These are phyloP conservation scores for Octodon degus DNA, from an alignment of 2,113 vertebrate genomes.

Conservation along the genomic window DNA sequence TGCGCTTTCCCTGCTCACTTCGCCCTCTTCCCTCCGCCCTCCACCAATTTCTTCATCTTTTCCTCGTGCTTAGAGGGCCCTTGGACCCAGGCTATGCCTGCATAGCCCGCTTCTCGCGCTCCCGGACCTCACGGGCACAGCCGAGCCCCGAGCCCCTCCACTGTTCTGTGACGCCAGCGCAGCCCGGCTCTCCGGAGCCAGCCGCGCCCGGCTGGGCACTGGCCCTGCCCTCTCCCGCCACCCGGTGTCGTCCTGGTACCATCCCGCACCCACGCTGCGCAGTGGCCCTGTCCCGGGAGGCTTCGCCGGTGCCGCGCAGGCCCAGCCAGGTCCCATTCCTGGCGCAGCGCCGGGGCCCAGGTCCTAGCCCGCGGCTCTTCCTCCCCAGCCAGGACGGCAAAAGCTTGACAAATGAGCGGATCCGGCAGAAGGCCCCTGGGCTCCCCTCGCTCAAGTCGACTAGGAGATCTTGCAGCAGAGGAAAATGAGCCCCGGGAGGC, in stretches of 20 bases:
- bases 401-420: neutral
- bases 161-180: neutral
- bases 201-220: neutral
- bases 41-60: slow-evolving; percentile 68
- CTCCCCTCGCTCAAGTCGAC: neutral
- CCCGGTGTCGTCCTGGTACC: too few relatives aligned
- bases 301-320: too few relatives aligned
- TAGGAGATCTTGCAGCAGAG: neutral
- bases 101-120: neutral
- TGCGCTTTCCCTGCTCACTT: neutral
- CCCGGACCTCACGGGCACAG: neutral
- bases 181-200: neutral
- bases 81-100: neutral
- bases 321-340: too few relatives aligned
- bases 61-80: neutral
- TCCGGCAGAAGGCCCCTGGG: neutral
- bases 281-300: too few relatives aligned
- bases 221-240: too few relatives aligned
- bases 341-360: neutral
- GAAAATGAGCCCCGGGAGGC: neutral
- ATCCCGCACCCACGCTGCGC: too few relatives aligned
- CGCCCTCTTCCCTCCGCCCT: neutral
- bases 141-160: neutral
- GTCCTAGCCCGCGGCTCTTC: neutral
- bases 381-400: neutral